Percentiles rank a stretch among this genome's conserved stretches.
phyloP scores from a whole-genome alignment of 2,888 invertebrate genomes.

The Marasmarcha lunaedactyla region DNA sequence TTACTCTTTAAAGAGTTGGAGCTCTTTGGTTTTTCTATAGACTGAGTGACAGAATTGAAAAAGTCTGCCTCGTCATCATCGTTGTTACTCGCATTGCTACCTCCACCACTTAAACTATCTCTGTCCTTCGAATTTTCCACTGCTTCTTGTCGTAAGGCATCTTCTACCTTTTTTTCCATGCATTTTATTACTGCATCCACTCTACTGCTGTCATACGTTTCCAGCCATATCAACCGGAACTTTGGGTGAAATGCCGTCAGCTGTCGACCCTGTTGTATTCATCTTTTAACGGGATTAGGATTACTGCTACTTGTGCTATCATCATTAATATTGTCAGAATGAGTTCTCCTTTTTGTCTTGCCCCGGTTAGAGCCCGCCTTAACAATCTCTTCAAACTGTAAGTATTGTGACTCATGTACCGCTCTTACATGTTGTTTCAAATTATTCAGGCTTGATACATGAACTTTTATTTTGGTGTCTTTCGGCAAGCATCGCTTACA shows the following conservation, averaged over 20 bases:
- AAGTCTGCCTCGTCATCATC: constrained; percentile 13
- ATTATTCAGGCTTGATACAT: constrained; percentile 18
- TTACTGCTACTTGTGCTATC: constrained; percentile 12
- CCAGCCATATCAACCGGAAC: too few species aligned
- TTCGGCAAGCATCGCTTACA: constrained; percentile 17
- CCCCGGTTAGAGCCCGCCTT: constrained; percentile 3
- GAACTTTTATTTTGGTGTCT: constrained; percentile 13
- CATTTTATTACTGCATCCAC: too few species aligned
- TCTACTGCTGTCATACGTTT: too few species aligned
- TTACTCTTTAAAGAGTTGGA: constrained; percentile 14
- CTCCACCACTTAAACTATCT: constrained; percentile 16
- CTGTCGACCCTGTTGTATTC: constrained; percentile 1
- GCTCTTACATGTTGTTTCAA: constrained; percentile 17
- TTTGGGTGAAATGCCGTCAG: constrained; percentile 4
- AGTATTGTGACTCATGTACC: constrained; percentile 15
- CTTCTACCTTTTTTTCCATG: too few species aligned
- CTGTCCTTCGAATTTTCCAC: constrained; percentile 14
- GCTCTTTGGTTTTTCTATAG: constrained; percentile 16
- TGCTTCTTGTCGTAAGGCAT: too few species aligned
- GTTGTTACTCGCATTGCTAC: constrained; percentile 13
- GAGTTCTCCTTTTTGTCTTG: constrained; percentile 15
- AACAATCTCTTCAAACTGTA: too few species aligned
- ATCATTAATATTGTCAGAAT: constrained; percentile 4
- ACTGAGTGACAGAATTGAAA: constrained; percentile 18
- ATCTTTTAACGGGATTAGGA: constrained; percentile 14